A percentile compares a stretch with the other conserved stretches of the same genome.
phyloP scores from a whole-genome alignment of 2,113 vertebrate species.

The Syngnathus floridae region DNA sequence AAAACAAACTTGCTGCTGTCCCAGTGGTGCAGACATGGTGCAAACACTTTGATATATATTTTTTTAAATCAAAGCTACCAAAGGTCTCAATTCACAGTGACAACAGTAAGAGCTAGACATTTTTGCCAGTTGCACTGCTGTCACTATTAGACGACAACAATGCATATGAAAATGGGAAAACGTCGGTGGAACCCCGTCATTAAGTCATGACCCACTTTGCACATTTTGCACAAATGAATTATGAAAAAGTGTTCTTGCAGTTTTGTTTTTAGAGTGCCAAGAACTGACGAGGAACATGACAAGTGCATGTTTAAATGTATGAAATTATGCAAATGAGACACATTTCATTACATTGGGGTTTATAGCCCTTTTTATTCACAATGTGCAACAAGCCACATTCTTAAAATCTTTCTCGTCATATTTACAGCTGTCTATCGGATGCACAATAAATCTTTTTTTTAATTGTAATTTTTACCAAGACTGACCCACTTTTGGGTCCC shows the following conservation, averaged over 20 bases:
- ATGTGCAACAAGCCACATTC: neutral
- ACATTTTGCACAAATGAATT: neutral
- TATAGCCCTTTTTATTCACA: neutral
- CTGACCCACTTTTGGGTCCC: neutral
- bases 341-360: neutral
- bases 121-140: too few species aligned
- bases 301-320: neutral
- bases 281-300: neutral
- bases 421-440: neutral
- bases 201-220: too few species aligned
- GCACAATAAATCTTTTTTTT: neutral
- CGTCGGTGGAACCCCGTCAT: too few species aligned
- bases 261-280: neutral
- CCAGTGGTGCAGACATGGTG: too few species aligned
- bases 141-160: too few species aligned
- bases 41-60: too few species aligned
- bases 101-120: too few species aligned
- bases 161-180: too few species aligned
- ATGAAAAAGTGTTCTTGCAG: neutral
- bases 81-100: too few species aligned
- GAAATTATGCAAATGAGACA: neutral
- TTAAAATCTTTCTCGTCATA: neutral
- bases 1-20: too few species aligned
- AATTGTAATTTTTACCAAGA: neutral
- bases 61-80: too few species aligned